phyloP scores from a whole-genome alignment of 2,888 invertebrate genomes.

The Pomacea canaliculata region DNA sequence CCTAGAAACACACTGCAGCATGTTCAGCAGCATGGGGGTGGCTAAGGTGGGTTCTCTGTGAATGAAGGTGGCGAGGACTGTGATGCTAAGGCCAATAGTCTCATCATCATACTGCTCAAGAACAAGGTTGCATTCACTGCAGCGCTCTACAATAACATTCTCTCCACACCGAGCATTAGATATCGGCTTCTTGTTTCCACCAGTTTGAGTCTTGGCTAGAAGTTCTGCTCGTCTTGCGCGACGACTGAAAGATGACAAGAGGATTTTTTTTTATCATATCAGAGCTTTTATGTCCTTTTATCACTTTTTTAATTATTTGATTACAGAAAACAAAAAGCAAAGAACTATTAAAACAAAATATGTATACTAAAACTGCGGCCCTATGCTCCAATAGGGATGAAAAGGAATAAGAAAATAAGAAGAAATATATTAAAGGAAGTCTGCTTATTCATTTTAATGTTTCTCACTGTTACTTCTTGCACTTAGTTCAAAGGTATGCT shows the following conservation, averaged over 20 bases:
- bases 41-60: conserved; percentile 93
- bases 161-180: conserved; percentile 49
- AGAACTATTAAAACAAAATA: no score
- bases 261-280: neutral
- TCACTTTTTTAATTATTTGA: no score
- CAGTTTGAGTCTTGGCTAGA: conserved; percentile 42
- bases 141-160: conserved; percentile 71
- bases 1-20: conserved; percentile 90
- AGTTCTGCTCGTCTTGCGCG: conserved; percentile 59
- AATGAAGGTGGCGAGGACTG: conserved; percentile 93
- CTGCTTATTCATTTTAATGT: no score
- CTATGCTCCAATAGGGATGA: no score
- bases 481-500: no score
- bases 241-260: conserved; percentile 36
- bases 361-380: no score
- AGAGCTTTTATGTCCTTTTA: no score
- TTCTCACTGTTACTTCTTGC: no score
- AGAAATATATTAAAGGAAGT: no score
- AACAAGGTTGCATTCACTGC: conserved; percentile 88
- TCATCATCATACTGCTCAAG: conserved; percentile 89
- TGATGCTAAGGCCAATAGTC: conserved; percentile 92
- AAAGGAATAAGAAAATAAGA: no score
- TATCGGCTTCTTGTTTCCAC: conserved; percentile 44
- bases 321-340: no score
- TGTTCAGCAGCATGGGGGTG: conserved; percentile 92